These are phyloP conservation scores for Carduelis carduelis DNA, from an alignment of 2,797 vertebrate genomes.

Conservation along the genomic window DNA sequence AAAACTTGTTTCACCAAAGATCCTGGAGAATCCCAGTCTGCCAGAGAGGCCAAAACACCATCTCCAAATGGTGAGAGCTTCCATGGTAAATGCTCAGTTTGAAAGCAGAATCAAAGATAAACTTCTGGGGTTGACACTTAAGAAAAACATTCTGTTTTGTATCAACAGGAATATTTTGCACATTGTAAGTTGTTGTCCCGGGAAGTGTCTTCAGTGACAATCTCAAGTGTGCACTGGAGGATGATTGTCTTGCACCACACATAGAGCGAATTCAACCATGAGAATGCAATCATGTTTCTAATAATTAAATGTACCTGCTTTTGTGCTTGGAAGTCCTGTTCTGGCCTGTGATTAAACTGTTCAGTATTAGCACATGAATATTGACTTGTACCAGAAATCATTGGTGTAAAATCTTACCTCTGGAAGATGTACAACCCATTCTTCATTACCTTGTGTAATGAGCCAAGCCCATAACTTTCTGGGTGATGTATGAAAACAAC, in stretches of 20 bases:
- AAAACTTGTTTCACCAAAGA: background rate
- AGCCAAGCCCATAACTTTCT: background rate
- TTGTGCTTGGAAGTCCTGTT: background rate
- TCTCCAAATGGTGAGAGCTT: background rate
- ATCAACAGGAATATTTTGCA: background rate
- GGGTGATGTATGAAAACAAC: background rate
- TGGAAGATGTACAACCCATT: background rate
- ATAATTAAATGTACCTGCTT: slow-evolving; percentile 63
- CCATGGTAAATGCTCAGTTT: background rate
- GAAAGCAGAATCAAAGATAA: background rate
- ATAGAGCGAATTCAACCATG: background rate
- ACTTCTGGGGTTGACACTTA: background rate
- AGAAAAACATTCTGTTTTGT: background rate
- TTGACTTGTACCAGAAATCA: background rate
- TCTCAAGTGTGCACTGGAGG: background rate
- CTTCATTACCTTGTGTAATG: background rate
- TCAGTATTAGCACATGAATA: background rate
- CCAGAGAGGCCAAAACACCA: fast-evolving
- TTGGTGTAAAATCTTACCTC: background rate
- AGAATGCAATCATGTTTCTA: slow-evolving; percentile 46
- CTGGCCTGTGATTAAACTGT: slow-evolving; percentile 11
- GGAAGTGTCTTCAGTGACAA: background rate
- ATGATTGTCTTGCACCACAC: background rate
- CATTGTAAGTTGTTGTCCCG: background rate
- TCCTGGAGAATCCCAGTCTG: background rate